Conservation (phyloP, 2,113 vertebrate species). For the Ameiurus melas region DNA sequence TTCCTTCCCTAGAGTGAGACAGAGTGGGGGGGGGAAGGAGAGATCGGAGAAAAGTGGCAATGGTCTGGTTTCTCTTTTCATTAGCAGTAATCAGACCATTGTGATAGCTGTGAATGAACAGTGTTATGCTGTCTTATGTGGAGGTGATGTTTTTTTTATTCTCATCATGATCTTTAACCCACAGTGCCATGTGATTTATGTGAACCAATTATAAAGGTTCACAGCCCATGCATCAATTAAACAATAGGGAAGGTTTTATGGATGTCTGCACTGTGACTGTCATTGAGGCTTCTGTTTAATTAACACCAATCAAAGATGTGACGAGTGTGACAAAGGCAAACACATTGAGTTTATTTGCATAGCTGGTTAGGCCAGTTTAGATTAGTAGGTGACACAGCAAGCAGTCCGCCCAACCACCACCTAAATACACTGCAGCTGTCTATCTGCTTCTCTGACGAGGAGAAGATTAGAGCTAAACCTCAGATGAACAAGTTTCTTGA, state of each 20-base stretch:
- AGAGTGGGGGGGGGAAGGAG: not conserved
- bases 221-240: constrained; percentile 5
- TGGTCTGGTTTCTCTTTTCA: not conserved
- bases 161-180: constrained; percentile 34
- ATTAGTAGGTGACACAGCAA: not conserved
- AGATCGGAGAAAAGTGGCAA: not conserved
- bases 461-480: not conserved
- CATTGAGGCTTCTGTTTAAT: constrained; percentile 31
- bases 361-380: not conserved
- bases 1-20: not conserved
- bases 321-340: not conserved
- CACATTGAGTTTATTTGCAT: constrained; percentile 12
- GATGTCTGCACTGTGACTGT: constrained; percentile 24
- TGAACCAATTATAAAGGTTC: constrained; percentile 27
- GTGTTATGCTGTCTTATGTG: not conserved
- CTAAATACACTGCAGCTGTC: constrained; percentile 3
- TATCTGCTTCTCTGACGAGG: constrained; percentile 14
- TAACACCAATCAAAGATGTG: constrained; percentile 38
- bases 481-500: not conserved
- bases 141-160: constrained; percentile 42
- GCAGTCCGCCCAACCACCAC: not conserved
- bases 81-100: constrained; percentile 31
- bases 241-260: not conserved
- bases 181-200: constrained; percentile 17
- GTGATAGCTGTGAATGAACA: constrained; percentile 37